Conservation (phyloP, 2,113 vertebrate genomes). For the Centropristis striata region DNA sequence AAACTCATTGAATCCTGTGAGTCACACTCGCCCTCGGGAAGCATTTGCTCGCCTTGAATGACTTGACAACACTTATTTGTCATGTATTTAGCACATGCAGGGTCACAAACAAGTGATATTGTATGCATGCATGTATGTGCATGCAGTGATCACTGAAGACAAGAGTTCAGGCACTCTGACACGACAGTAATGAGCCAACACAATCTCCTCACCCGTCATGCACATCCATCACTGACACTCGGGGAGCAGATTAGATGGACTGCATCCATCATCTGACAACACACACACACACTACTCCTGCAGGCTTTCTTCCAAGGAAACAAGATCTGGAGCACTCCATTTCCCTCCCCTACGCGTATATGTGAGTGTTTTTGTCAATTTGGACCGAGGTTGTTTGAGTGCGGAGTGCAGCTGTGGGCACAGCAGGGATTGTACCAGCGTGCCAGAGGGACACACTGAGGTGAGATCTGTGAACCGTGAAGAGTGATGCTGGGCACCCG, state of each 20-base stretch:
- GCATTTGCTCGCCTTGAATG: conserved; percentile 25
- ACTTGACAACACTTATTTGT: conserved; percentile 5
- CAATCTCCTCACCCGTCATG: conserved; percentile 31
- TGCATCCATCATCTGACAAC: conserved; percentile 55
- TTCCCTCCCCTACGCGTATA: conserved; percentile 17
- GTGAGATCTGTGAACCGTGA: conserved; percentile 49
- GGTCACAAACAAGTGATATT: conserved; percentile 8
- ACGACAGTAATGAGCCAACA: conserved; percentile 43
- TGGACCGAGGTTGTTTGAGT: conserved; percentile 5
- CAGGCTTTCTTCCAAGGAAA: conserved; percentile 46
- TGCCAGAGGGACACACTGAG: conserved; percentile 35
- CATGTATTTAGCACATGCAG: conserved; percentile 18
- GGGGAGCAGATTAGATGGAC: conserved; percentile 50
- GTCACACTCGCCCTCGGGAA: conserved; percentile 19
- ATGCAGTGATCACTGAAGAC: conserved; percentile 12
- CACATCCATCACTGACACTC: conserved; percentile 61
- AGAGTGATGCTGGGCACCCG: conserved; percentile 12
- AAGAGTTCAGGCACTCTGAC: conserved; percentile 39
- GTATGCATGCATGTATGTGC: conserved; percentile 17
- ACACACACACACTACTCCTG: conserved; percentile 34
- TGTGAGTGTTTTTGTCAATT: conserved; percentile 24
- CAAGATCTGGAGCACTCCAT: conserved; percentile 10
- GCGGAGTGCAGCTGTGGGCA: conserved; percentile 38
- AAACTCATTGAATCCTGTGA: conserved; percentile 36
- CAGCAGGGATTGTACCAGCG: conserved; percentile 23